These are phyloP conservation scores for Philereme vetulata DNA, from an alignment of 2,888 invertebrate genomes.

Conservation along the genomic window DNA sequence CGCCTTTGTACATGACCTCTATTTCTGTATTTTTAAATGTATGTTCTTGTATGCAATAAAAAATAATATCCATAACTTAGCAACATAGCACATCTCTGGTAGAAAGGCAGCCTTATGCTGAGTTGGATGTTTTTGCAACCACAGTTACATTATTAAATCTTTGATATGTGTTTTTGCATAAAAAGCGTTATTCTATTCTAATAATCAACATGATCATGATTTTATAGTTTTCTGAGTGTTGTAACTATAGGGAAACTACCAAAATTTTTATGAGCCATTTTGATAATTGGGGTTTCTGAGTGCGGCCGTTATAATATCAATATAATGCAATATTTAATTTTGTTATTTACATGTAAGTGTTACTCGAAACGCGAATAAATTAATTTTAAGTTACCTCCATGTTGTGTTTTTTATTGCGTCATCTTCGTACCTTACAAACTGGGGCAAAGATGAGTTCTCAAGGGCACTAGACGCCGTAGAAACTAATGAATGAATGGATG, in stretches of 20 bases:
- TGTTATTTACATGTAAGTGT: slow-evolving; percentile 73
- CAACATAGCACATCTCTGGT: too few relatives aligned
- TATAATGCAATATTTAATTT: slow-evolving; percentile 64
- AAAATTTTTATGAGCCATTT: slow-evolving; percentile 1
- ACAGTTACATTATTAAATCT: too few relatives aligned
- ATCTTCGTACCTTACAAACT: slow-evolving; percentile 4
- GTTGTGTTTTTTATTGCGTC: slow-evolving; percentile 25
- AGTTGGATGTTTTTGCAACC: too few relatives aligned
- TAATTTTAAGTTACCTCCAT: slow-evolving; percentile 56
- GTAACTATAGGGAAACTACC: neutral
- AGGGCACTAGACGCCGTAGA: neutral
- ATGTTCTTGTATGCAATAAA: too few relatives aligned
- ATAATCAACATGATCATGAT: too few relatives aligned
- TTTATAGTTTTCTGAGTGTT: neutral
- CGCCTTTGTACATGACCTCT: too few relatives aligned
- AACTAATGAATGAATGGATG: too few relatives aligned
- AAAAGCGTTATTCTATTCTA: too few relatives aligned
- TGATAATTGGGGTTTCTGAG: neutral
- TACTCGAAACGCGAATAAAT: slow-evolving; percentile 73
- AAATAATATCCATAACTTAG: too few relatives aligned
- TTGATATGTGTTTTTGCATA: too few relatives aligned
- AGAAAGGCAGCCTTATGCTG: too few relatives aligned
- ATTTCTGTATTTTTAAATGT: too few relatives aligned
- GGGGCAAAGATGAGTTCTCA: slow-evolving; percentile 9
- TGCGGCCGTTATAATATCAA: neutral